Base-by-base conservation (phyloP, 2,888 invertebrate genomes). In the Trichogramma dendrolimi region DNA sequence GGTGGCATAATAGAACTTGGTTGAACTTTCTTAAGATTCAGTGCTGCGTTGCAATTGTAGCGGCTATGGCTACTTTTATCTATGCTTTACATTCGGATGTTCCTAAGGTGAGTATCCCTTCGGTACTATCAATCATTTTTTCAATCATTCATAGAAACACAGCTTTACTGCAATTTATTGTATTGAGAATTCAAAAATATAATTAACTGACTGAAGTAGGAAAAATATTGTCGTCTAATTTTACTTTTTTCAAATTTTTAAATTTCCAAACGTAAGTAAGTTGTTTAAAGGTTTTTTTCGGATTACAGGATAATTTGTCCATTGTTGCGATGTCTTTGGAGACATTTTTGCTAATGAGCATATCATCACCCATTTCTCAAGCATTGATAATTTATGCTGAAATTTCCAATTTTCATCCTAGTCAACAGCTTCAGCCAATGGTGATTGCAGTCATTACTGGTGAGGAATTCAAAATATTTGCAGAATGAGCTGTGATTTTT, bases 321-420 rank as follows among this genome's bases (percentile, higher is more conserved):
- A 80, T 84, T 69, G 81, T 87, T 67, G 84, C 85, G 70, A 84
- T 85, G 69, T 81, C 84, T 60, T 77, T 88, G 70, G 86, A 87
- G 74, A 84, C 85, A 52, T 82, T 87, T 80, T 79, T 89, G 72
- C 83, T 88, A 73, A 80, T 87, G 10, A 87, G 86, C 0, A 84
- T 88, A 76, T 88, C 88, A 6, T 87, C 89, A 38, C 85, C 89
- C 66, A 84, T 89, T 64, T 88, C 89, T 48, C 87, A 87, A 73
- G 84, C 89, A 46, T 80, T 90, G 57, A 82, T 89, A 64, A 83
- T 89, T 67, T 89, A 88, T 69, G 86, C 88, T 0, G 88, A 89
- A 75, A 79, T 89, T 53, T 86, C 87, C 5, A 83, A 86, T 51
- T 77, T 85, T 56, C 74, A 72, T 71, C 81, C 83, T 3, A 81